Evolutionary conservation across 92 coral and sea anemone species (phyloP).

Genomic region (Paramuricea clavata): DNA sequence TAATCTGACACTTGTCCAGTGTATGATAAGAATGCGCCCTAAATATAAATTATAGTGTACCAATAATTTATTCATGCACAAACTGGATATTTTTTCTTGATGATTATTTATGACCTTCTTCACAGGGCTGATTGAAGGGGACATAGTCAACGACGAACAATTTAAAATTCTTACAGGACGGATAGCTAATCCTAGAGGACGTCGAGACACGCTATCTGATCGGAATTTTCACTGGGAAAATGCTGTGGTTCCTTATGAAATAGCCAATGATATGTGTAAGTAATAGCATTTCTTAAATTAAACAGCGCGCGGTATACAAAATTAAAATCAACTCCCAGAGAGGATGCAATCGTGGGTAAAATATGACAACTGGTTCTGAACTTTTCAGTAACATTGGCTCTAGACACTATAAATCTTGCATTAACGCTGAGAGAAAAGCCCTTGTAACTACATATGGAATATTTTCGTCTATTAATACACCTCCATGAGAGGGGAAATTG

Average conservation of each 20-base stretch:
- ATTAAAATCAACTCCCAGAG: too few species aligned
- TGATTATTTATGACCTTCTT: too few species aligned
- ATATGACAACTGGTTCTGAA: too few species aligned
- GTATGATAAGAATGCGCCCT: too few species aligned
- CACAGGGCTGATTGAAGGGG: constrained; percentile 37
- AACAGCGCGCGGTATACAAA: too few species aligned
- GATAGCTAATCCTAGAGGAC: background rate
- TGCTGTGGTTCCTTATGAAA: constrained; percentile 29
- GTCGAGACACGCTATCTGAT: constrained; percentile 46
- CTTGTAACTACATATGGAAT: too few species aligned
- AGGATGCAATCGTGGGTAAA: background rate
- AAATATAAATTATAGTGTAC: too few species aligned
- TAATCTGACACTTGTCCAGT: too few species aligned
- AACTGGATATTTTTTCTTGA: background rate
- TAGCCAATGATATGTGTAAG: constrained; percentile 35
- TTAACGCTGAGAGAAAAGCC: too few species aligned
- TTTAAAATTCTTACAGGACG: constrained; percentile 21
- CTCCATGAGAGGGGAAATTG: background rate
- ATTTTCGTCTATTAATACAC: background rate
- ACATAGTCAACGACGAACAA: constrained; percentile 24
- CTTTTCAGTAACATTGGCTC: too few species aligned
- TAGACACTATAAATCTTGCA: too few species aligned
- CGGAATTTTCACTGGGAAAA: constrained; percentile 35
- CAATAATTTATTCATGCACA: too few species aligned
- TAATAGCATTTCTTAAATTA: background rate